A percentile compares a stretch with the other conserved stretches of the same genome.
phyloP scores from a whole-genome alignment of 2,888 invertebrate species.

The Caradrina clavipalpis region DNA sequence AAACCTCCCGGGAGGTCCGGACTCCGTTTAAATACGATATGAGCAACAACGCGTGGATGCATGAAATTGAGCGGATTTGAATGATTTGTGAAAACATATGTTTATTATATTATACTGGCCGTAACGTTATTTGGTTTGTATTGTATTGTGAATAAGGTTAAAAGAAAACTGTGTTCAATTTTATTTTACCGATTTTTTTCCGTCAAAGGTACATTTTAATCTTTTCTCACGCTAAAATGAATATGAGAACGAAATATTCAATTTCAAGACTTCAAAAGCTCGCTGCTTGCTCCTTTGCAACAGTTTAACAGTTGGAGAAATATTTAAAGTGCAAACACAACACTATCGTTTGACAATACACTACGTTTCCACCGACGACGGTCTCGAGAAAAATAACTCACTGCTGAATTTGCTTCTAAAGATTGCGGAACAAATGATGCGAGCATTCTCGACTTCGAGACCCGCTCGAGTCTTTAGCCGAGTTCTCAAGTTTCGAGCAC shows the following conservation, averaged over 20 bases:
- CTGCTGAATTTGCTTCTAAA: slow-evolving; percentile 63
- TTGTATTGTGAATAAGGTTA: slow-evolving; percentile 3
- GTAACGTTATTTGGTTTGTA: slow-evolving; percentile 12
- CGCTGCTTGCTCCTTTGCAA: neutral
- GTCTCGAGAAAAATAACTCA: slow-evolving; percentile 52
- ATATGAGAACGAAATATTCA: neutral
- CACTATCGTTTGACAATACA: slow-evolving; percentile 44
- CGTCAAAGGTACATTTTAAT: neutral
- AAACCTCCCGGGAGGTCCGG: slow-evolving; percentile 46
- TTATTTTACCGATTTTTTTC: too few species aligned
- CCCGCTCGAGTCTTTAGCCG: slow-evolving; percentile 40
- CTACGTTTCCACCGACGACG: slow-evolving; percentile 10
- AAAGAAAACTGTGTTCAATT: neutral
- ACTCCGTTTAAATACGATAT: slow-evolving; percentile 64
- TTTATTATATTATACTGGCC: slow-evolving; percentile 41
- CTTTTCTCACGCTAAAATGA: neutral
- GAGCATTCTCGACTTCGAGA: slow-evolving; percentile 53
- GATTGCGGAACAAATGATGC: slow-evolving; percentile 63
- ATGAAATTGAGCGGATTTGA: slow-evolving; percentile 62
- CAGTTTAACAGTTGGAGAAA: slow-evolving; percentile 13
- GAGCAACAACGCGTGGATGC: slow-evolving; percentile 59
- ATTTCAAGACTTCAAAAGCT: neutral
- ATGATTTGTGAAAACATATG: slow-evolving; percentile 54
- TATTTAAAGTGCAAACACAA: slow-evolving; percentile 22
- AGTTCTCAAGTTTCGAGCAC: slow-evolving; percentile 50